A percentile compares a stretch with the other conserved stretches of the same genome.
Conservation (phyloP, 2,888 invertebrate species). For the Herminia tarsipennalis region DNA sequence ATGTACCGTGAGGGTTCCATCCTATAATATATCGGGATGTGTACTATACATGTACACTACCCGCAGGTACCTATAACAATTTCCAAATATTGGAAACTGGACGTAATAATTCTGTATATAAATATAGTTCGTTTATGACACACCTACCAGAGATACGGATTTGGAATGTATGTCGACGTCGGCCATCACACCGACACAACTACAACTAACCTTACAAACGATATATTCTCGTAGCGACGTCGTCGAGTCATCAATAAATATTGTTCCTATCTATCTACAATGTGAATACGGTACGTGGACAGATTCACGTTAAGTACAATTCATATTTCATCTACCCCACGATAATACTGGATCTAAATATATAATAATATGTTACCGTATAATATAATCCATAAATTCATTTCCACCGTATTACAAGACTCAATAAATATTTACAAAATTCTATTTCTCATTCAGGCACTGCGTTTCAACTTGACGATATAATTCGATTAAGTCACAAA, state of each 20-base stretch:
- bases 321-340: slow-evolving; percentile 4
- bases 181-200: no score
- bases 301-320: slow-evolving; percentile 1
- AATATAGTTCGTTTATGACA: no score
- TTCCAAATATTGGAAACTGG: no score
- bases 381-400: slow-evolving; percentile 12
- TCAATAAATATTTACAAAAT: slow-evolving; percentile 21
- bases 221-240: not conserved
- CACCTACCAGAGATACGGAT: no score
- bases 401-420: slow-evolving; percentile 10
- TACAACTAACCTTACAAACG: no score
- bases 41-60: no score
- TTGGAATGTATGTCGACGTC: no score
- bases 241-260: slow-evolving; percentile 21
- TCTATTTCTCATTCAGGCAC: slow-evolving; percentile 39
- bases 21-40: no score
- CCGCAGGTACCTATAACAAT: no score
- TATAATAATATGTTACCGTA: slow-evolving; percentile 10
- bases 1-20: no score
- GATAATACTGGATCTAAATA: slow-evolving; percentile 15
- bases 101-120: no score
- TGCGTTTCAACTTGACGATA: slow-evolving; percentile 22
- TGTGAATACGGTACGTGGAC: slow-evolving; percentile 18
- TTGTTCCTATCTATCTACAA: slow-evolving; percentile 13
- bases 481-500: slow-evolving; percentile 11